Conservation (phyloP, 2,888 invertebrate species). For the Nasonia oneida region DNA sequence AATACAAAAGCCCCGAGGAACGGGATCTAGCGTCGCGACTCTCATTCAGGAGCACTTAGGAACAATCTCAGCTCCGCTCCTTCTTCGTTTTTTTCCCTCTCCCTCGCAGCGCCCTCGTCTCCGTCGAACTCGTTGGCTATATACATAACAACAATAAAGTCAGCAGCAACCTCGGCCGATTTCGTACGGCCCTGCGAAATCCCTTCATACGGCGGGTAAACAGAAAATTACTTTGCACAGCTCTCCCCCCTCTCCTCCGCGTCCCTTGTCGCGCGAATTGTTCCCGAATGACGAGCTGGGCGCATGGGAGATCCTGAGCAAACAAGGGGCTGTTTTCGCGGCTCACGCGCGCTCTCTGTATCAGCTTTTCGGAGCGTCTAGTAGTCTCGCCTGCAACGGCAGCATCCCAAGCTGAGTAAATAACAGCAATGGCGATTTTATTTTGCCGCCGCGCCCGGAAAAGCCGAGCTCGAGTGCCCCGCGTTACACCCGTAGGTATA, state of each 20-base stretch:
- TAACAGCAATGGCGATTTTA: conserved; percentile 61
- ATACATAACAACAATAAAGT: conserved; percentile 53
- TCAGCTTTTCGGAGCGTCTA: conserved; percentile 3
- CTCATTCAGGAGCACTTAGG: conserved; percentile 18
- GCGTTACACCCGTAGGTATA: not conserved
- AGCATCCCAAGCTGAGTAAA: conserved; percentile 60
- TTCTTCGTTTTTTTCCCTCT: not conserved
- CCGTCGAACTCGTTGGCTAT: conserved; percentile 27
- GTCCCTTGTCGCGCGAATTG: conserved; percentile 55
- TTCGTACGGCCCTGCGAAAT: conserved; percentile 24
- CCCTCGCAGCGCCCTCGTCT: not conserved
- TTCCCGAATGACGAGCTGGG: conserved; percentile 50
- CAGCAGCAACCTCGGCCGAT: conserved; percentile 24
- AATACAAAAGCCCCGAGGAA: conserved; percentile 24
- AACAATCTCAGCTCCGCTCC: not conserved
- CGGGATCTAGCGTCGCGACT: not conserved
- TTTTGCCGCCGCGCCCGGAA: conserved; percentile 42
- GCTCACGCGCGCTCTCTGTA: conserved; percentile 1
- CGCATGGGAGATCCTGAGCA: conserved; percentile 58
- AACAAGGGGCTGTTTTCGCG: conserved; percentile 57
- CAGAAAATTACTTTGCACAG: conserved; percentile 63
- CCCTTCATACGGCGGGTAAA: conserved; percentile 55
- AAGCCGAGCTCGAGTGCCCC: conserved; percentile 33
- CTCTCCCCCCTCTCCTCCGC: not conserved
- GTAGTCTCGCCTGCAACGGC: not conserved